phyloP scores from a whole-genome alignment of 2,113 vertebrate species.

The Ictalurus furcatus region DNA sequence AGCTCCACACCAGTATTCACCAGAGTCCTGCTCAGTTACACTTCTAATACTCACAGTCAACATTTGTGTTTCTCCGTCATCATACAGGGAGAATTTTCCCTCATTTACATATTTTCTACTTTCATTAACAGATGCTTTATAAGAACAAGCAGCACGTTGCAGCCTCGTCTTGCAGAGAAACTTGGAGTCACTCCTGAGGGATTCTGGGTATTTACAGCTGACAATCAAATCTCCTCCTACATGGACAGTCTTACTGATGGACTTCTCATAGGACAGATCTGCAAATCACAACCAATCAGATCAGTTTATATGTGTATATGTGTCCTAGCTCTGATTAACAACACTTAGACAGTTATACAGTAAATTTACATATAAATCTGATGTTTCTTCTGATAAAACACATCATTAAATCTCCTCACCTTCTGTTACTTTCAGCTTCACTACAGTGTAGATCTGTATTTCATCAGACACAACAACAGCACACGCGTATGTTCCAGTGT shows the following conservation, averaged over 20 bases:
- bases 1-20: conserved; percentile 18
- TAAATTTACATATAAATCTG: too few relatives aligned
- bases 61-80: conserved; percentile 22
- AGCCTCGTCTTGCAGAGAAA: conserved; percentile 19
- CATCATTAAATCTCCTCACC: too few relatives aligned
- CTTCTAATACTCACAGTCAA: neutral
- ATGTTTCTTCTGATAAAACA: too few relatives aligned
- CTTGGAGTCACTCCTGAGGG: neutral
- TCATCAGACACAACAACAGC: too few relatives aligned
- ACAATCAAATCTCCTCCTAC: conserved; percentile 1
- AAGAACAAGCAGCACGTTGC: neutral
- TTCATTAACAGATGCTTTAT: neutral
- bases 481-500: too few relatives aligned
- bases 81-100: conserved; percentile 10
- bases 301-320: neutral
- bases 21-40: neutral
- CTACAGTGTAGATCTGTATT: too few relatives aligned
- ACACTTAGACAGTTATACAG: too few relatives aligned
- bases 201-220: conserved; percentile 13
- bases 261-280: conserved; percentile 16
- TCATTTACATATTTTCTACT: neutral
- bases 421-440: too few relatives aligned
- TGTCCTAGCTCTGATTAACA: too few relatives aligned
- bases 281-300: neutral
- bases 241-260: neutral